Evolutionary conservation across 2,888 invertebrate species (phyloP), one percentile per base, ranked within the genome.

Genomic region (Zele albiditarsus): DNA sequence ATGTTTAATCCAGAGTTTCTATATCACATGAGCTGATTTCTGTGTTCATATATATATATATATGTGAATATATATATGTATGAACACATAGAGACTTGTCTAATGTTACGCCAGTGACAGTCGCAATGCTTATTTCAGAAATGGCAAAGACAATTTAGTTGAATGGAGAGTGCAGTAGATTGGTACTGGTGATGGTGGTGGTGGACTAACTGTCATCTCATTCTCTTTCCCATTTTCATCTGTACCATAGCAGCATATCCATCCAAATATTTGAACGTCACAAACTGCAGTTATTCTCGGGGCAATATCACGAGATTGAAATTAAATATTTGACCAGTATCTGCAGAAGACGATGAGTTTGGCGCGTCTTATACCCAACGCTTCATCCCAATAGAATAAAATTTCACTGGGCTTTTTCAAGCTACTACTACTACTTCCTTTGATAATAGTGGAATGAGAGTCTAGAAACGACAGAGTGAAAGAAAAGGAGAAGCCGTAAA

Each of bases 261-360:
- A 28, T 33, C n/a, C 33, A 38, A 38, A 66, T 6, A 14, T 46
- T 46, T n/a, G 27, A 20, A 23, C 12, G 33, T 20, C 25, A 58
- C 57, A 58, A 58, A 38, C 1, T 58, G 58, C 33, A 69, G 69
- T 69, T 69, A 69, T 69, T 27, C 31, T 53, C 28, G 28, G 23
- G 3, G 28, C 20, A 69, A 69, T 69, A 53, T 33, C 68, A 57
- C 23, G 33, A 23, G 23, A 69, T 69, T 38, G 69, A 69, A 58
- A 69, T 69, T 69, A 69, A 69, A 69, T 69, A 69, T 69, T 69
- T 69, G 57, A 69, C 57, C 16, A 69, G 69, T 69, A 38, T 57
- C 31, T 25, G 57, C 12, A n/a, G 6, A 68, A 53, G 68, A 49
- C 53, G 27, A 69, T 69, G 58, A 69, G 58, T n/a, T 28, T 69